Base-by-base conservation (phyloP, 2,888 invertebrate species). In the Ormyrus pomaceus region DNA sequence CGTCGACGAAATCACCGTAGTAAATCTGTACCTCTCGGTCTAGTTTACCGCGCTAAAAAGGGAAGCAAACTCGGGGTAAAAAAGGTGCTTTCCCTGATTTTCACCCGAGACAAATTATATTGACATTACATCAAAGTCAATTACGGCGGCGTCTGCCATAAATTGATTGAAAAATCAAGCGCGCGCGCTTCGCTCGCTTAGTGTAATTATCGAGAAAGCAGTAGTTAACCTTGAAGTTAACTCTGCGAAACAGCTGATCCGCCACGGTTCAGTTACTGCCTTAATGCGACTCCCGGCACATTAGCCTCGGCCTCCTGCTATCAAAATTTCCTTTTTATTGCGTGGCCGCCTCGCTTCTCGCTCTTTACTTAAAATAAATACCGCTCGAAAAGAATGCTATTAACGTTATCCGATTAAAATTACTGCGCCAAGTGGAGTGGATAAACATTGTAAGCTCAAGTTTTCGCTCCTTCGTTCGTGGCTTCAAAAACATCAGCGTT, bases 261-360 rank as follows among this genome's bases (percentile, higher is more conserved):
- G 6, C 9, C 13, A 64, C 5, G 64, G 73, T 72, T 79, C 50
- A 51, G 62, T 76, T 72, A 53, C 65, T 46, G 64, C 72, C 62
- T 66, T 82, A 82, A 81, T 79, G 82, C 75, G 77, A 79, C 81
- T 83, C 74, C 55, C 45, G 4, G 46, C 10, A 56, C 69, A 9
- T 82, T 80, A 81, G 80, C 69, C 0, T 82, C 75, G 72, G 46
- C 34, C 68, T 19, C 19, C 53, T 9, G 9, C 50, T 65, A 80
- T 82, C 83, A 75, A 80, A 73, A 81, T 83, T 82, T 79, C 81
- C 81, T 82, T 81, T 79, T 79, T 79, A 65, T 34, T 74, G 11
- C 51, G 61, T 10, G 1, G 19, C 68, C 34, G 13, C 6, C 6
- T n/a, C 5, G 8, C 34, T 55, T 45, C 10, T 2, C 45, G 34